Evolutionary conservation across 2,113 vertebrate genomes (phyloP), one percentile per base, ranked within the genome.

Genomic region (Sapayoa aenigma): DNA sequence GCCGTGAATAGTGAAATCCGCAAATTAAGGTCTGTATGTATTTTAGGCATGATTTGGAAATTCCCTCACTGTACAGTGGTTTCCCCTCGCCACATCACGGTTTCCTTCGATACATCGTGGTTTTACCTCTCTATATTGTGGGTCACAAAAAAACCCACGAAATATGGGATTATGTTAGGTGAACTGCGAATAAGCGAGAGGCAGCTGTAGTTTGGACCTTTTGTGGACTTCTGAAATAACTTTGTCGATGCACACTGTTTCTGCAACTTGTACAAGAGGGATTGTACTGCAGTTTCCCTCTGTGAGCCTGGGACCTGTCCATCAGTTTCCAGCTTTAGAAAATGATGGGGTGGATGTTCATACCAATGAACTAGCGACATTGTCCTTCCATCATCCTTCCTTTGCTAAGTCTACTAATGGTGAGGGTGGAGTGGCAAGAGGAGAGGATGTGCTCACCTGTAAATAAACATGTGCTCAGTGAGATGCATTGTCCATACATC

Each of bases 231-330:
- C 68, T 81, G 81, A 94, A 97, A 88, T 92, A 95, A 59, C 39
- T n/a, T n/a, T 86, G 60, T 93, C 83, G 85, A 86, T 96, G 60
- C 83, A 96, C 84, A 84, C 69, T 96, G 74, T 79, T 96, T 97
- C 95, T 37, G 6, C 93, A 85, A 83, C 82, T 90, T 24, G 5
- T 66, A 37, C 55, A 91, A 96, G 92, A 84, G 44, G 7, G 3
- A 56, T 41, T 79, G 46, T 72, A 46, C 73, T 83, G 69, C 35
- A 71, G 30, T 94, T 68, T 84, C 89, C 72, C 37, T 86, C 72
- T 21, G 11, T 88, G 88, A 86, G 77, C 76, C 78, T 95, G 94
- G 85, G 93, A 97, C 96, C 93, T 27, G 50, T 95, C 90, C 78
- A 44, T 69, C 23, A 88, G 80, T 87, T 92, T 92, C 73, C 68